Base-by-base conservation (phyloP, 92 coral and sea anemone genomes). In the Epizoanthus rinbou region DNA sequence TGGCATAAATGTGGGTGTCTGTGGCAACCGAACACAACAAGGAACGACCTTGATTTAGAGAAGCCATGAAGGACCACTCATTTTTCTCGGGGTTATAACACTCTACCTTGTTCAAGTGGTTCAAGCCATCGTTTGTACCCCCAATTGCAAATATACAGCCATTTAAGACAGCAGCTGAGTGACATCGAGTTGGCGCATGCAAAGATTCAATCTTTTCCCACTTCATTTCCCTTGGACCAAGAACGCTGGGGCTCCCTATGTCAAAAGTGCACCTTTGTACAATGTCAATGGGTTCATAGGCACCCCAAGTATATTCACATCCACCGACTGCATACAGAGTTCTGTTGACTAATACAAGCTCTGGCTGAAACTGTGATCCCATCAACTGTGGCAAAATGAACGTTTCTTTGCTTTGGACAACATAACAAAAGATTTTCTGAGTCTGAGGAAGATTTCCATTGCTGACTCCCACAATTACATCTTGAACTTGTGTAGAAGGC, bases 91-190 rank as follows among this genome's bases (percentile, higher is more conserved):
- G 82, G 52, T 78, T 78, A 13, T 78, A 78, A 18, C 82, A 78
- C 58, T 78, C 82, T 15, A 78, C 82, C 24, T 78, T 78, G 35
- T 37, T 39, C 4, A 78, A 69, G 56, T 78, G 65, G 58, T 78
- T 78, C 71, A 78, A 62, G 25, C 82, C 82, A 78, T 78, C 82
- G 22, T 78, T 78, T 62, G 82, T 78, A 17, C 82, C 82, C 21
- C 82, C 82, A 63, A 78, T 78, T 14, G 71, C 82, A 78, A 78
- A 78, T 47, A 78, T 63, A 24, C 82, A 78, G 22, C 72, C 71
- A 37, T 78, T 78, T 8, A 78, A 63, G 5, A 78, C 82, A 41
- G 82, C 57, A 60, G 62, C 59, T 4, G 82, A 78, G 65, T 78
- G 82, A 78, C 82, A 78, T 0, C 72, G 70, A 9, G 82, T 78